Base-by-base conservation (phyloP, 2,888 invertebrate species). In the Agapetus fuscipes region DNA sequence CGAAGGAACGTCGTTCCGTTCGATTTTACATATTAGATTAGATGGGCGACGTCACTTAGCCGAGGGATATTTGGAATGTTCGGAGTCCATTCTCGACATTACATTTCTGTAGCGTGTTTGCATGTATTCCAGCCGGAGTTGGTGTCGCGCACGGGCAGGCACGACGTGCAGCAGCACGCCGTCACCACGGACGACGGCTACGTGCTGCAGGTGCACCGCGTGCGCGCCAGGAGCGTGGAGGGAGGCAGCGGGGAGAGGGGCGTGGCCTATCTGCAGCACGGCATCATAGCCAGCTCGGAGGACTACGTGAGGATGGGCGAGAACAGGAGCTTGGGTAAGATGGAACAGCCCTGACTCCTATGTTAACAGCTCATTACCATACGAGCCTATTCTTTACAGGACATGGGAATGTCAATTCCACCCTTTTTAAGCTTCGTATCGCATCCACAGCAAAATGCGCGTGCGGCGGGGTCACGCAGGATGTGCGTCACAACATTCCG, bases 181-280 rank as follows among this genome's bases (percentile, higher is more conserved):
- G 64, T 57, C 2, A 54, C 49, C 10, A 81, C 81, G 0, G 51
- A 56, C 2, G 80, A 81, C 52, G 78, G 76, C 3, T 80, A 75
- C 57, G 57, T 74, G 9, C 62, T 81, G 12, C 70, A 71, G 45
- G 49, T 80, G 53, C 78, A 78, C 53, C 62, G 80, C 44, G 76
- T 80, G 43, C 67, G 66, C 2, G 64, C 64, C 53, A 32, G 35
- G 9, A 2, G 3, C 17, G 14, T 7, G 2, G 27, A 12, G 25
- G 17, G 17, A 7, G 3, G 3, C 14, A 17, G 30, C n/a, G 46
- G 51, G 2, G 10, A 24, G 10, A 11, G 29, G 6, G 30, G 39
- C 25, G 42, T 43, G 3, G 35, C 46, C 6, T 17, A 37, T n/a
- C 30, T 49, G 6, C 30, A 48, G 15, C 46, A 49, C 40, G 35